These are phyloP conservation scores for Capromys pilorides DNA, from an alignment of 2,797 vertebrate genomes.

Conservation along the genomic window DNA sequence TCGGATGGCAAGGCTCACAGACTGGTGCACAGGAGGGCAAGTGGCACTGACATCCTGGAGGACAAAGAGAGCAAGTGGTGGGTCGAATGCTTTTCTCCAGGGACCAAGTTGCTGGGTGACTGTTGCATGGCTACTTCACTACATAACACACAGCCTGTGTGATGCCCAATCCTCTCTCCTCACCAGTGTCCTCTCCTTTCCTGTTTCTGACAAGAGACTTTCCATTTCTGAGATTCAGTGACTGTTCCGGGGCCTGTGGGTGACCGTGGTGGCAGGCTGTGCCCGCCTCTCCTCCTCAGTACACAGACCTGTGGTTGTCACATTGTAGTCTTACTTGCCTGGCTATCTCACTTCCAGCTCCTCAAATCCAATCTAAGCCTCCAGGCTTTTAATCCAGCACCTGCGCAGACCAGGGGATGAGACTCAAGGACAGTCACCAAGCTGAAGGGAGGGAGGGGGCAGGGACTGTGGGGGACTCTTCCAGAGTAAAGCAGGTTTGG, in stretches of 20 bases:
- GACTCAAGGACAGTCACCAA: not conserved
- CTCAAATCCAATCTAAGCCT: not conserved
- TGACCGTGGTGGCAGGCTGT: not conserved
- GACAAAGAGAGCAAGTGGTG: not conserved
- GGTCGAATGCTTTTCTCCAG: not conserved
- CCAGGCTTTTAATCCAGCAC: not conserved
- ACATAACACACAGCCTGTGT: rapidly evolving
- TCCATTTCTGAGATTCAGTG: not conserved
- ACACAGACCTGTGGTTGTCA: not conserved
- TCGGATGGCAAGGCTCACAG: not conserved
- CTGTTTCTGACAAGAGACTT: not conserved
- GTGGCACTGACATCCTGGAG: not conserved
- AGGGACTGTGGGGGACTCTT: not conserved
- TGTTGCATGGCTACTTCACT: too few relatives aligned
- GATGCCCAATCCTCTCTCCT: not conserved
- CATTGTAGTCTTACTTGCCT: not conserved
- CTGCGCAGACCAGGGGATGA: not conserved
- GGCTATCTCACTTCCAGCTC: not conserved
- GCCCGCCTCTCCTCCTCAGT: not conserved
- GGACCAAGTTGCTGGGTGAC: not conserved
- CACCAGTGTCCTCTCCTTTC: not conserved
- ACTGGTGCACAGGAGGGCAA: not conserved
- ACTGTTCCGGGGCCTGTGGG: rapidly evolving
- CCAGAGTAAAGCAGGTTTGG: not conserved
- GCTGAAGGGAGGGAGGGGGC: not conserved